Evolutionary conservation across 2,888 invertebrate species (phyloP).

Genomic region (Polyommatus iphigenia): DNA sequence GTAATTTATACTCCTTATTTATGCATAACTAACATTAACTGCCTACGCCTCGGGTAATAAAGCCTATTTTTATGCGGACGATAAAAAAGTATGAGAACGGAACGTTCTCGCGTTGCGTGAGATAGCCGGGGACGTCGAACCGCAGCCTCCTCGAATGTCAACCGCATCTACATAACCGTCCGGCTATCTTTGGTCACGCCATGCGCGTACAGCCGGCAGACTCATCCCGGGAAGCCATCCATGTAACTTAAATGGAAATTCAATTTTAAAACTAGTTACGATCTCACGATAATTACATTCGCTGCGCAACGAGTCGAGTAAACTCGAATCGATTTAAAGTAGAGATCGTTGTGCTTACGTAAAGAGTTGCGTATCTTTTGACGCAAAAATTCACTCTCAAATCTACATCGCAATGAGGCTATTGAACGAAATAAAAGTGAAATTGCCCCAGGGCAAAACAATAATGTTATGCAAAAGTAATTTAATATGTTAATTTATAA

Average conservation of each 20-base stretch:
- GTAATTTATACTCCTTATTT: conserved; percentile 14
- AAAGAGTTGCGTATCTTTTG: conserved; percentile 25
- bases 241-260: conserved; percentile 42
- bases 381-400: background rate
- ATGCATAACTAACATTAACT: conserved; percentile 4
- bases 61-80: conserved; percentile 42
- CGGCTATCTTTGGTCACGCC: conserved; percentile 54
- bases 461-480: conserved; percentile 23
- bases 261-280: conserved; percentile 37
- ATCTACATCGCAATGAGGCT: background rate
- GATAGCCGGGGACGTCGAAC: conserved; percentile 56
- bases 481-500: background rate
- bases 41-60: conserved; percentile 12
- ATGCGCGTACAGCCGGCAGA: conserved; percentile 45
- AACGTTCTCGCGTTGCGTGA: conserved; percentile 67
- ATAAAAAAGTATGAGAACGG: conserved; percentile 46
- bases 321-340: conserved; percentile 29
- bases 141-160: conserved; percentile 61
- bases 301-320: conserved; percentile 39
- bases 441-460: conserved; percentile 3
- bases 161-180: conserved; percentile 64
- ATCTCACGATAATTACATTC: conserved; percentile 31
- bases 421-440: conserved; percentile 20
- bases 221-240: conserved; percentile 47
- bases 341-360: conserved; percentile 23